Evolutionary conservation across 2,113 vertebrate genomes (phyloP).

Genomic region (Perognathus longimembris): DNA sequence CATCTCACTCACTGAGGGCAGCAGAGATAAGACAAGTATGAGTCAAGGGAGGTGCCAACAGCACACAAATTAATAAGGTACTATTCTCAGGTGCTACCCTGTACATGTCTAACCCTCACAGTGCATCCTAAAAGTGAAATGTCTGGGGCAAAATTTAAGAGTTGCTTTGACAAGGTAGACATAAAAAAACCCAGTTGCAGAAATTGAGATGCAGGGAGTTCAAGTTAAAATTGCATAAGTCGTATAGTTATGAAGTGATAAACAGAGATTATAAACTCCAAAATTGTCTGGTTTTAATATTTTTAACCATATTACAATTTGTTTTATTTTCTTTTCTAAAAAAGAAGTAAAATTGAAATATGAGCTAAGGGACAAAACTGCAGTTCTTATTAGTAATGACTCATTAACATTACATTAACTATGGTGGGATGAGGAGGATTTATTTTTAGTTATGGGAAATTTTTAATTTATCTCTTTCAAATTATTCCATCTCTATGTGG

Average conservation of each 20-base stretch:
- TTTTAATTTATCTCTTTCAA: conserved; percentile 60
- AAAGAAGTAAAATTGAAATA: conserved; percentile 42
- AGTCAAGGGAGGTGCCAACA: background rate
- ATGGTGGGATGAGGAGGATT: background rate
- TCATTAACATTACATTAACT: conserved; percentile 12
- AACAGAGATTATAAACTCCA: background rate
- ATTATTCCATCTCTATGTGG: conserved; percentile 58
- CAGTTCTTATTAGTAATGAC: background rate
- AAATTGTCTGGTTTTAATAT: background rate
- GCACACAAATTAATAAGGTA: background rate
- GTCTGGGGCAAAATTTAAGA: background rate
- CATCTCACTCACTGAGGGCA: background rate
- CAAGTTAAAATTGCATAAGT: conserved; percentile 27
- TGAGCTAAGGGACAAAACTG: background rate
- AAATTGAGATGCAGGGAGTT: background rate
- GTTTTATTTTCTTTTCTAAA: background rate
- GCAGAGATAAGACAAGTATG: background rate
- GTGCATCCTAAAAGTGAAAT: background rate
- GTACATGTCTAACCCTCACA: background rate
- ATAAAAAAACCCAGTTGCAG: background rate
- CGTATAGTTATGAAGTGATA: background rate
- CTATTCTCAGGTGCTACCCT: background rate
- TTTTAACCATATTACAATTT: background rate
- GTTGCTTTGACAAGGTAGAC: background rate
- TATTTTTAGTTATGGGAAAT: conserved; percentile 53